Base-by-base conservation (phyloP, 2,888 invertebrate genomes). In the Drosophila lutescens region DNA sequence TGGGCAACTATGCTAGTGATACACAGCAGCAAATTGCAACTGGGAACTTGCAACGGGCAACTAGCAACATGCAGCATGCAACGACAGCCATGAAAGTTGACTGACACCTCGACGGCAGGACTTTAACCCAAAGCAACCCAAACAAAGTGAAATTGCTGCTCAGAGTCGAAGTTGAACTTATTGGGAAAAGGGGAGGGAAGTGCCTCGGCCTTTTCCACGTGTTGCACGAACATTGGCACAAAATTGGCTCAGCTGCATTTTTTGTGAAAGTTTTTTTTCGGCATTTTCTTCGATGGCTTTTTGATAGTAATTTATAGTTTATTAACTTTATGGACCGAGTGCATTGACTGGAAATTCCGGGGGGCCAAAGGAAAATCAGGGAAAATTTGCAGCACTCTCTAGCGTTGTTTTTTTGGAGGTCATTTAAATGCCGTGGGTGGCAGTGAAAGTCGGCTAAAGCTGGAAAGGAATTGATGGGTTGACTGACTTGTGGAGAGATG, bases 1-100 rank as follows among this genome's bases (percentile, higher is more conserved):
- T 81, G 79, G 87, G 87, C 83, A 83, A 84, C 87, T 85, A 85
- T 85, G 88, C 86, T 83, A 88, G 85, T 88, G 86, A 85, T 85
- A 79, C 74, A 68, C 71, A 79, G 46, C 79, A 66, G 43, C 72
- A 53, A 78, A 75, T 72, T 76, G 79, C 63, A 44, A 63, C 54
- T 23, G 34, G 34, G 60, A 61, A 17, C 68, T 46, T 15, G 30
- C 61, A 56, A 17, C 68, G 43, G 15, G 30, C 61, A 56, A 13
- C 44, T 10, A 30, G 58, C 47, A 20, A 70, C 58, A 41, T 59
- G 26, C 60, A 74, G 36, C 66, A 61, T 61, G 58, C 62, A 54
- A 51, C 70, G 44, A 43, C 70, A 74, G 62, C 73, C 71, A 69
- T 75, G 80, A 85, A 81, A 89, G 90, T 89, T 89, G 90, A 89